A percentile compares a stretch with the other conserved stretches of the same genome.
These are phyloP conservation scores for Marisa cornuarietis DNA, from an alignment of 1,140 invertebrate species.

Conservation along the genomic window DNA sequence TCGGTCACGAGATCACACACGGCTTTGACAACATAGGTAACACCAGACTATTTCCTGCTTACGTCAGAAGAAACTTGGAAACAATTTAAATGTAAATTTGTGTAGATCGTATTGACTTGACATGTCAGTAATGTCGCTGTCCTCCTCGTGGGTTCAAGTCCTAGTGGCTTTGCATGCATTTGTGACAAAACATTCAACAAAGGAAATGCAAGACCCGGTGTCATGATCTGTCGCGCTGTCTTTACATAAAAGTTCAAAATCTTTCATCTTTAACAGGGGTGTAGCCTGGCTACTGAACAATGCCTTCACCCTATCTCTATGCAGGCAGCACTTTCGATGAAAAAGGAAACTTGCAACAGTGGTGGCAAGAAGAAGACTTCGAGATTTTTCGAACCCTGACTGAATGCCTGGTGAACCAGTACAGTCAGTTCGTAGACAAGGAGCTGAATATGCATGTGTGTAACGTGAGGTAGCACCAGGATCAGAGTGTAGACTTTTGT, in stretches of 20 bases:
- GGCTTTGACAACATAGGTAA: slow-evolving; percentile 67
- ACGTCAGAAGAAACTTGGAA: too few relatives aligned
- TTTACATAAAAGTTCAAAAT: neutral
- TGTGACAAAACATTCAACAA: neutral
- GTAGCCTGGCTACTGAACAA: neutral
- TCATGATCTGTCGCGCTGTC: neutral
- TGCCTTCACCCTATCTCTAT: neutral
- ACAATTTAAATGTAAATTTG: too few relatives aligned
- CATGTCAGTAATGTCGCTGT: neutral
- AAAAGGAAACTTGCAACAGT: slow-evolving; percentile 1
- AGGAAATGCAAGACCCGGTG: neutral
- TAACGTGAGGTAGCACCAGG: neutral
- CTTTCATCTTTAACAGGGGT: neutral
- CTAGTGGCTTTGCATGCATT: neutral
- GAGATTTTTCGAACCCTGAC: neutral
- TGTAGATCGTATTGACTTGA: too few relatives aligned
- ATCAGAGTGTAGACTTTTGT: too few relatives aligned
- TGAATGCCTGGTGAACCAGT: slow-evolving; percentile 24
- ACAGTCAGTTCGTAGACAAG: slow-evolving; percentile 4
- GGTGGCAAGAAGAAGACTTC: slow-evolving; percentile 14
- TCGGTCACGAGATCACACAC: slow-evolving; percentile 74
- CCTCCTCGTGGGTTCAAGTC: neutral
- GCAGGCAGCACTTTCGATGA: slow-evolving; percentile 19
- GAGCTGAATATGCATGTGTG: slow-evolving; percentile 18
- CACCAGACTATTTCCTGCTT: too few relatives aligned